These are phyloP conservation scores for Kuschelorhynchus macadamiae DNA, from an alignment of 2,888 invertebrate species.

Conservation along the genomic window DNA sequence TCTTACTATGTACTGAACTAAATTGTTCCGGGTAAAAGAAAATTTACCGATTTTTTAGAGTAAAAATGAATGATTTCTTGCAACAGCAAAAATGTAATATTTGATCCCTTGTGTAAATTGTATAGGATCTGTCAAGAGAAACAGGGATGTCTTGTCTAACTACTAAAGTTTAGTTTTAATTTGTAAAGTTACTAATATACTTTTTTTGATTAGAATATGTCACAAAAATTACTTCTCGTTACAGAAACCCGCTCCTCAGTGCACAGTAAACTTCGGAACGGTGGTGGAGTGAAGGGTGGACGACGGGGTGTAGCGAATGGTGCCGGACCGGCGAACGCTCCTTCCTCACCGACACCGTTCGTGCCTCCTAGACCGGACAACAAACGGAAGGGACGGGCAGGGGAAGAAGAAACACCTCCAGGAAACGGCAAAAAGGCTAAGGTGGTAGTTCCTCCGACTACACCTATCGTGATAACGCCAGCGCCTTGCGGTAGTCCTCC, in stretches of 20 bases:
- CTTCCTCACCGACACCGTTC: constrained; percentile 76
- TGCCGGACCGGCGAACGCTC: constrained; percentile 70
- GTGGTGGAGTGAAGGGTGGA: constrained; percentile 77
- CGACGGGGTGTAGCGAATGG: constrained; percentile 71
- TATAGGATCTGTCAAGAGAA: no score
- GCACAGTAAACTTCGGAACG: constrained; percentile 90
- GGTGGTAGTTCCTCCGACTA: constrained; percentile 66
- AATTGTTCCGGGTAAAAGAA: no score
- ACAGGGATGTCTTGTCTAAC: no score
- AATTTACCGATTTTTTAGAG: no score
- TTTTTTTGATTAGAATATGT: constrained; percentile 81
- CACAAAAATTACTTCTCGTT: constrained; percentile 73
- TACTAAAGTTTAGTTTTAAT: no score
- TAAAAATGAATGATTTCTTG: no score
- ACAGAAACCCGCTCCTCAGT: constrained; percentile 79
- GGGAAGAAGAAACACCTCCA: constrained; percentile 66
- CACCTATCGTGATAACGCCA: constrained; percentile 61
- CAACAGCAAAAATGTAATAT: no score
- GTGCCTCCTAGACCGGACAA: constrained; percentile 73
- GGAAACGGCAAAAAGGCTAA: constrained; percentile 67
- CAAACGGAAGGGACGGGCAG: constrained; percentile 69
- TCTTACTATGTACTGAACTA: no score
- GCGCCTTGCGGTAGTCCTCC: constrained; percentile 72
- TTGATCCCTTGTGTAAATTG: no score
- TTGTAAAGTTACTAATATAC: no score